phyloP scores from a whole-genome alignment of 2,888 invertebrate genomes.

The Byasa hedistus region DNA sequence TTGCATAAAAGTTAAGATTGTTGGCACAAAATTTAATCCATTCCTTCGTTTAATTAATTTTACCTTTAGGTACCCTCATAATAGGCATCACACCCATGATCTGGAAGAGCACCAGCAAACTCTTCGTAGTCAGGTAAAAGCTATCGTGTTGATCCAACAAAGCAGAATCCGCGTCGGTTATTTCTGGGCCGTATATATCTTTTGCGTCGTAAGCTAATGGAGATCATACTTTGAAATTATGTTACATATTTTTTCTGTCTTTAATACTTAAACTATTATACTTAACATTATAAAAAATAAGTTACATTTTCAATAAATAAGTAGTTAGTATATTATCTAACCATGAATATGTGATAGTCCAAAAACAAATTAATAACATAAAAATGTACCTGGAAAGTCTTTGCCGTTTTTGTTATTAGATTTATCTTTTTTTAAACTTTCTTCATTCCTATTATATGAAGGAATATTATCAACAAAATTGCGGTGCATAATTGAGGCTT shows the following conservation, averaged over 20 bases:
- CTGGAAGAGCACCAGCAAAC: constrained; percentile 84
- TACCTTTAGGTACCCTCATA: constrained; percentile 81
- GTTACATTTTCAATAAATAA: too few species aligned
- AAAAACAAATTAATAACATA: too few species aligned
- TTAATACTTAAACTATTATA: too few species aligned
- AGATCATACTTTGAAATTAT: constrained; percentile 32
- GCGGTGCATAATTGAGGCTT: constrained; percentile 36
- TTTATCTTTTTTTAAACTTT: constrained; percentile 46
- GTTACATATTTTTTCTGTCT: too few species aligned
- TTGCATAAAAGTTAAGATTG: too few species aligned
- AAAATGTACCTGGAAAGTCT: constrained; percentile 30
- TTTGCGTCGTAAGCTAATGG: constrained; percentile 54
- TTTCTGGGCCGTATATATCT: constrained; percentile 70
- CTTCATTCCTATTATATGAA: constrained; percentile 54
- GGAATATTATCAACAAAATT: constrained; percentile 44
- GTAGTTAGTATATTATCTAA: too few species aligned
- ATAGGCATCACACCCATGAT: constrained; percentile 89
- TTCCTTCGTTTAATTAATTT: background rate
- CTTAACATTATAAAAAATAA: too few species aligned
- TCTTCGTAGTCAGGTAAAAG: constrained; percentile 85
- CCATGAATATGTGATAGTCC: too few species aligned
- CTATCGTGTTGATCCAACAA: constrained; percentile 84
- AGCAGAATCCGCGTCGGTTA: constrained; percentile 77
- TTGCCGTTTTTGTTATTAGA: constrained; percentile 41
- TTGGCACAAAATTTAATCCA: too few species aligned